Evolutionary conservation across 2,888 invertebrate genomes (phyloP).

Genomic region (Folsomia candida): DNA sequence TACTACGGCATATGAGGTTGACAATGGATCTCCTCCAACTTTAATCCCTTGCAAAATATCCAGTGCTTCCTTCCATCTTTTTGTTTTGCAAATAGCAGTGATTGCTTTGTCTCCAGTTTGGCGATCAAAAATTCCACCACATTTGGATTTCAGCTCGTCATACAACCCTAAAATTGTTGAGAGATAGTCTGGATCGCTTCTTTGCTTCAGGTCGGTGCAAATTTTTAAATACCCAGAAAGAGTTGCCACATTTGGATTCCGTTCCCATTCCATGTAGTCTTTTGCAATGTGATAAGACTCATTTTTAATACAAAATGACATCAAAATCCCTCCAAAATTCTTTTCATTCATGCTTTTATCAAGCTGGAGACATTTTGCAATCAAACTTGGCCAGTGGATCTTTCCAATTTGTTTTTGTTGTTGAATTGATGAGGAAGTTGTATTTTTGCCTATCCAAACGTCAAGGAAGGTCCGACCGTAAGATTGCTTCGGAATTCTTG

Average conservation of each 20-base stretch:
- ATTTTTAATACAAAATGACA: slow-evolving; percentile 58
- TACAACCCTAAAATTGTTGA: slow-evolving; percentile 60
- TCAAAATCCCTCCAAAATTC: slow-evolving; percentile 59
- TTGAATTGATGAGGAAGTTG: background rate
- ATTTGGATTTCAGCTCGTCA: slow-evolving; percentile 57
- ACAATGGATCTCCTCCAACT: slow-evolving; percentile 48
- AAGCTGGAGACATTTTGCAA: slow-evolving; percentile 8
- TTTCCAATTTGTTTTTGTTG: background rate
- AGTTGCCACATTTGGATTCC: slow-evolving; percentile 45
- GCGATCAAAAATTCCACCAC: slow-evolving; percentile 61
- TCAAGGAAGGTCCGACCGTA: slow-evolving; percentile 21
- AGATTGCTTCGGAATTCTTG: slow-evolving; percentile 5
- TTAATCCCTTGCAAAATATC: slow-evolving; percentile 64
- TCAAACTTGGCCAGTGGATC: slow-evolving; percentile 16
- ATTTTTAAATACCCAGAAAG: slow-evolving; percentile 28
- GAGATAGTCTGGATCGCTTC: background rate
- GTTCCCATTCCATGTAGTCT: slow-evolving; percentile 62
- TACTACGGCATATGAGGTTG: slow-evolving; percentile 56
- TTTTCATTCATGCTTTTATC: slow-evolving; percentile 16
- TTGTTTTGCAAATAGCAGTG: slow-evolving; percentile 63
- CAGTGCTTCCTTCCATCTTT: slow-evolving; percentile 64
- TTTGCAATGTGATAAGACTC: slow-evolving; percentile 59
- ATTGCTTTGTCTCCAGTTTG: slow-evolving; percentile 63
- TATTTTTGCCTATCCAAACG: slow-evolving; percentile 2
- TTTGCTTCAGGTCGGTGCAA: background rate